Conservation (phyloP, 2,888 invertebrate genomes). For the Saturnia pavonia region DNA sequence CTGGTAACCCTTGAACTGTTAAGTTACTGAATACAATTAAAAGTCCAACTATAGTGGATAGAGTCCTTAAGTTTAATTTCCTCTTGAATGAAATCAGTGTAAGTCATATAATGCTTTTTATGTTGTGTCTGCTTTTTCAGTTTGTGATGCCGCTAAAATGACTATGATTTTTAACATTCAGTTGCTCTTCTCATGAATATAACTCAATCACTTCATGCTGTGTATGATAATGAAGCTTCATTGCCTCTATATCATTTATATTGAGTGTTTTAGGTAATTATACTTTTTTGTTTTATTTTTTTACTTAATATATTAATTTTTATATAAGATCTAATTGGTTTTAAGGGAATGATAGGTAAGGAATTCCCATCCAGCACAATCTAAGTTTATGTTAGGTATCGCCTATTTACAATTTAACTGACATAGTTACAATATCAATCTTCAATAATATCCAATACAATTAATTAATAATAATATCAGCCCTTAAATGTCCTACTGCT, state of each 20-base stretch:
- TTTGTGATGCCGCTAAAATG: slow-evolving; percentile 33
- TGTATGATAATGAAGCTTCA: slow-evolving; percentile 29
- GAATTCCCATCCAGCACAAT: background rate
- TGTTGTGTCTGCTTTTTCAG: slow-evolving; percentile 43
- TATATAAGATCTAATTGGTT: background rate
- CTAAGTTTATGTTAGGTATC: background rate
- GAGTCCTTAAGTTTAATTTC: background rate
- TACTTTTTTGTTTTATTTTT: slow-evolving; percentile 25
- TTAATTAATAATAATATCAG: no score
- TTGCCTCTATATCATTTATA: slow-evolving; percentile 10
- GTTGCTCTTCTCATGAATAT: slow-evolving; percentile 36
- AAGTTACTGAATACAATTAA: no score
- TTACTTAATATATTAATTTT: slow-evolving; percentile 22
- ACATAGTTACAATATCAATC: background rate
- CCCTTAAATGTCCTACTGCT: no score
- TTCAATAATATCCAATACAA: background rate
- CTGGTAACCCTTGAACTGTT: no score
- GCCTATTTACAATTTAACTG: background rate
- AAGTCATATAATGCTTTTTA: slow-evolving; percentile 32
- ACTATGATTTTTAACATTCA: slow-evolving; percentile 37
- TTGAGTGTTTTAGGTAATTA: slow-evolving; percentile 24
- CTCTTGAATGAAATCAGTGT: background rate
- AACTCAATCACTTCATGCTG: slow-evolving; percentile 24
- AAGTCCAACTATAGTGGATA: no score
- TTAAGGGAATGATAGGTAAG: background rate